These are phyloP conservation scores for Unio delphinus DNA, from an alignment of 2,888 invertebrate genomes.

Conservation along the genomic window DNA sequence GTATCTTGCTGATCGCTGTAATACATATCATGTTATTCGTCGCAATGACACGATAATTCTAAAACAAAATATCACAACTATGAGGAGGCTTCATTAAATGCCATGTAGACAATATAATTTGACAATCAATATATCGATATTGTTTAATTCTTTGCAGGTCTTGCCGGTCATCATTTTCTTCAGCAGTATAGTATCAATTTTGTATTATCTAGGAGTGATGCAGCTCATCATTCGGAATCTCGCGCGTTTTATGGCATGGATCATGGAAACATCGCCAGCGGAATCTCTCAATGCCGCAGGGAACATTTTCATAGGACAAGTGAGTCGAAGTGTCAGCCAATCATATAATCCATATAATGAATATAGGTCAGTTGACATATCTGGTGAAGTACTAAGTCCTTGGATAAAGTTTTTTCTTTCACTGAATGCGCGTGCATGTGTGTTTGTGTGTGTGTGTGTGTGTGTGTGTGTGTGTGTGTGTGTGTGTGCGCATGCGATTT, in stretches of 20 bases:
- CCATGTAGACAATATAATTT: too few relatives aligned
- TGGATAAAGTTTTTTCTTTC: neutral
- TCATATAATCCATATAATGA: neutral
- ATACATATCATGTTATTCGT: too few relatives aligned
- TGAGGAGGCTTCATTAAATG: too few relatives aligned
- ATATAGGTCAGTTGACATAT: neutral
- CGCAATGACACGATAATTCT: too few relatives aligned
- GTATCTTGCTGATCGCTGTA: too few relatives aligned
- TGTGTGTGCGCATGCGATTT: too few relatives aligned
- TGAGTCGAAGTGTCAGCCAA: constrained; percentile 4
- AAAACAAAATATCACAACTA: too few relatives aligned
- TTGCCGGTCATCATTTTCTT: constrained; percentile 93
- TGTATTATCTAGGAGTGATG: constrained; percentile 88
- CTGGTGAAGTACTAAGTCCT: neutral
- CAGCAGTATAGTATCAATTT: constrained; percentile 87
- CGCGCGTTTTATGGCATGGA: constrained; percentile 79
- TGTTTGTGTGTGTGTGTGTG: too few relatives aligned
- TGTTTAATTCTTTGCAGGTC: constrained; percentile 66
- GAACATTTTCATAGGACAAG: constrained; percentile 81
- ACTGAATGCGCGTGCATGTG: neutral
- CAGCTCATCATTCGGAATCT: constrained; percentile 86
- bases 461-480: too few relatives aligned
- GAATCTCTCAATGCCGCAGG: constrained; percentile 92
- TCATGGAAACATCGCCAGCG: constrained; percentile 89
- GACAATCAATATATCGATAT: too few relatives aligned